These are phyloP conservation scores for Melanaphis sacchari DNA, from an alignment of 1,140 invertebrate genomes.

Conservation along the genomic window DNA sequence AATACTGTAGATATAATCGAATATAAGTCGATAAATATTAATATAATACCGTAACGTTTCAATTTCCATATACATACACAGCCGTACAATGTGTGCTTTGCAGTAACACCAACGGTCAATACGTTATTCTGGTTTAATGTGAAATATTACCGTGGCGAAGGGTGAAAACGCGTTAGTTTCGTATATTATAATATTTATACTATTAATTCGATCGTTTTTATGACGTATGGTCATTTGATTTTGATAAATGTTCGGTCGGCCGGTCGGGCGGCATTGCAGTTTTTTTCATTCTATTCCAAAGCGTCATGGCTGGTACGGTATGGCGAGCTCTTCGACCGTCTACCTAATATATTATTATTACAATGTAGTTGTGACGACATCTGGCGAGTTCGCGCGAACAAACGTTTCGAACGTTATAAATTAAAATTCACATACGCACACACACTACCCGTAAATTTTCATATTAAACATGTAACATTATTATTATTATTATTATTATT, in stretches of 20 bases:
- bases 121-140: too few species aligned
- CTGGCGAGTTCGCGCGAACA: neutral
- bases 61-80: neutral
- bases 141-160: neutral
- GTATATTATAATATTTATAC: neutral
- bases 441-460: neutral
- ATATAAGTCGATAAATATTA: too few species aligned
- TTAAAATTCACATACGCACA: neutral
- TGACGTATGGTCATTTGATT: neutral
- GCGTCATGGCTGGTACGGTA: neutral
- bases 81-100: neutral
- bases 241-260: neutral
- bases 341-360: neutral
- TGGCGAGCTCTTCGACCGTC: neutral
- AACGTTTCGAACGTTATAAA: neutral
- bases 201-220: slow-evolving; percentile 32
- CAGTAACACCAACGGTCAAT: neutral
- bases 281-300: neutral
- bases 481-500: neutral
- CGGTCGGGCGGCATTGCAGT: neutral
- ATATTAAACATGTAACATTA: neutral
- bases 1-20: too few species aligned
- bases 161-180: neutral
- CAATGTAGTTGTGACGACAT: neutral
- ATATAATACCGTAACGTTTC: too few species aligned